Conservation (phyloP, 92 coral and sea anemone species). For the Umimayanthus chanpuru region DNA sequence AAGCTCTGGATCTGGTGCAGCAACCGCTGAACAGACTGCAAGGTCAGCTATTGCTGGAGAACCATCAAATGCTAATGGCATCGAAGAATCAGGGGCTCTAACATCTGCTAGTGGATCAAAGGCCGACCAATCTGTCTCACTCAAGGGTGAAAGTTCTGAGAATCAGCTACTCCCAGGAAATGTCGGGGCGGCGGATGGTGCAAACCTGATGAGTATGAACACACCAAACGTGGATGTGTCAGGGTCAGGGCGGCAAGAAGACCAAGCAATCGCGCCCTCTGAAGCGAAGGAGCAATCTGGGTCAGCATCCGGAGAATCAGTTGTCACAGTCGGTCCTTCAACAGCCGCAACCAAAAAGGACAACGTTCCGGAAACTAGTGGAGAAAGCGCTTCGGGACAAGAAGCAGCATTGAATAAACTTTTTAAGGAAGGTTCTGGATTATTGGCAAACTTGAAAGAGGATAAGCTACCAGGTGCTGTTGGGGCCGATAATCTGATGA, state of each 20-base stretch:
- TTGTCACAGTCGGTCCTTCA: conserved; percentile 29
- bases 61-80: background rate
- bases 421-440: background rate
- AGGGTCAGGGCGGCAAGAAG: conserved; percentile 60
- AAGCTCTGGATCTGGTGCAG: conserved; percentile 27
- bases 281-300: conserved; percentile 50
- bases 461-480: background rate
- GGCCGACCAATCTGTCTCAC: conserved; percentile 11
- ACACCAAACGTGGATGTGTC: conserved; percentile 63
- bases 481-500: conserved; percentile 9
- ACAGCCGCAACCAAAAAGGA: conserved; percentile 4
- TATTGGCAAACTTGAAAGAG: conserved; percentile 4
- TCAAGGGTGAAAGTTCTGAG: conserved; percentile 26
- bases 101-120: conserved; percentile 23
- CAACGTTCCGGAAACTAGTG: conserved; percentile 22
- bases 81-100: conserved; percentile 8
- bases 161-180: conserved; percentile 42
- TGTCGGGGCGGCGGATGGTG: conserved; percentile 59
- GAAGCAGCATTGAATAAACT: background rate
- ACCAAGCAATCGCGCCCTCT: conserved; percentile 29
- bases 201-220: conserved; percentile 90
- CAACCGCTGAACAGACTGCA: background rate
- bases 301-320: conserved; percentile 62
- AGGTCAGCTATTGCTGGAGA: conserved; percentile 33
- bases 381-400: conserved; percentile 26